phyloP scores from a whole-genome alignment of 2,113 vertebrate genomes.

The Monopterus albus region DNA sequence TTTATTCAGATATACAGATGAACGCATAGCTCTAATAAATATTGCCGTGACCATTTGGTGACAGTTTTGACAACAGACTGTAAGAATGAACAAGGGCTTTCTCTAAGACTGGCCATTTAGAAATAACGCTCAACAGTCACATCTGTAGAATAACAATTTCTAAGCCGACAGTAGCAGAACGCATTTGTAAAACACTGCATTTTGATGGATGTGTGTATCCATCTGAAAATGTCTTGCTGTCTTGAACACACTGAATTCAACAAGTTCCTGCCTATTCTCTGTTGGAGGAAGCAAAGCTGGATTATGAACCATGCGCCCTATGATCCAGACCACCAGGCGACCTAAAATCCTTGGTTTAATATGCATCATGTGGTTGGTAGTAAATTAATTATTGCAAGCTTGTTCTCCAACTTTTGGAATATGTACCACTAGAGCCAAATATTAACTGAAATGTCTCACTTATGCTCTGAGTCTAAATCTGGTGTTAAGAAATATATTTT shows the following conservation, averaged over 20 bases:
- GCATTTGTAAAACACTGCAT: constrained; percentile 8
- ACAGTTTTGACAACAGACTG: constrained; percentile 31
- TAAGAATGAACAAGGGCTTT: constrained; percentile 27
- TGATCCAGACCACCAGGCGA: not conserved
- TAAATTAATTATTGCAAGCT: not conserved
- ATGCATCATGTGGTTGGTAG: not conserved
- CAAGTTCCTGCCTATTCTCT: constrained; percentile 3
- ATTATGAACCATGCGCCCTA: not conserved
- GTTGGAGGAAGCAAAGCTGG: not conserved
- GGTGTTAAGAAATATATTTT: not conserved
- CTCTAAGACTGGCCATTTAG: constrained; percentile 38
- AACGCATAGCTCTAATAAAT: constrained; percentile 25
- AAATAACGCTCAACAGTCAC: constrained; percentile 36
- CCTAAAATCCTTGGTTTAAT: not conserved
- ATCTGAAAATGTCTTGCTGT: not conserved
- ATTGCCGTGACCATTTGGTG: constrained; percentile 33
- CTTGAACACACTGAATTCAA: constrained; percentile 8
- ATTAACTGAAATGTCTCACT: not conserved
- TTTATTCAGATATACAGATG: constrained; percentile 1
- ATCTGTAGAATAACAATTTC: constrained; percentile 20
- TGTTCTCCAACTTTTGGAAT: not conserved
- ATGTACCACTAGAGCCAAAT: not conserved
- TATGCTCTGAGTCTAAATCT: not conserved
- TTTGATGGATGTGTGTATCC: not conserved
- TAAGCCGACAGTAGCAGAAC: constrained; percentile 26